These are phyloP conservation scores for Drosophila lacertosa DNA, from an alignment of 1,140 invertebrate species.

Conservation along the genomic window DNA sequence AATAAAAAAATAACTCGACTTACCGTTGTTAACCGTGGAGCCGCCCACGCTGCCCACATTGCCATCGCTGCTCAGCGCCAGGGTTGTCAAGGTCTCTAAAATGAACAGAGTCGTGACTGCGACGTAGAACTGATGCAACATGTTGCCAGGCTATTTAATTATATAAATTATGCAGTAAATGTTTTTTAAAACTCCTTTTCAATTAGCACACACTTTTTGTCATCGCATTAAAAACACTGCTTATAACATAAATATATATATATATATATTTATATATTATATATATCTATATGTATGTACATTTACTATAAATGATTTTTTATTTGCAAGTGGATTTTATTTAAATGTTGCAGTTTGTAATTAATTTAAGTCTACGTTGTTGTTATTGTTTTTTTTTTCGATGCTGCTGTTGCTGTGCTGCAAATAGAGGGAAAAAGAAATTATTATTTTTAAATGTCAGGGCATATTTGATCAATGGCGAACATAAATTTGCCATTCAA, in stretches of 20 bases:
- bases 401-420: neutral
- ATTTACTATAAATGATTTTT: no score
- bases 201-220: slow-evolving; percentile 21
- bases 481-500: slow-evolving; percentile 42
- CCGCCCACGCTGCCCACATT: slow-evolving; percentile 42
- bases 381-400: neutral
- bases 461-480: slow-evolving; percentile 35
- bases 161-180: slow-evolving; percentile 1
- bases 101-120: slow-evolving; percentile 30
- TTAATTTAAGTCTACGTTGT: slow-evolving; percentile 5
- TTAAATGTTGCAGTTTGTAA: slow-evolving; percentile 29
- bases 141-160: slow-evolving; percentile 33
- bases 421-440: slow-evolving; percentile 16
- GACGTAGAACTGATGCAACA: slow-evolving; percentile 29
- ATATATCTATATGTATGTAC: no score
- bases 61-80: slow-evolving; percentile 55
- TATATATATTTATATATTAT: neutral
- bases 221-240: slow-evolving; percentile 14
- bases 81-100: slow-evolving; percentile 16
- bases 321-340: no score
- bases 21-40: slow-evolving; percentile 61
- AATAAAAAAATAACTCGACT: slow-evolving; percentile 31
- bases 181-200: slow-evolving; percentile 1
- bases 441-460: slow-evolving; percentile 28
- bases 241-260: neutral